Conservation (phyloP, 2,797 vertebrate genomes). For the Cyprinella venusta region DNA sequence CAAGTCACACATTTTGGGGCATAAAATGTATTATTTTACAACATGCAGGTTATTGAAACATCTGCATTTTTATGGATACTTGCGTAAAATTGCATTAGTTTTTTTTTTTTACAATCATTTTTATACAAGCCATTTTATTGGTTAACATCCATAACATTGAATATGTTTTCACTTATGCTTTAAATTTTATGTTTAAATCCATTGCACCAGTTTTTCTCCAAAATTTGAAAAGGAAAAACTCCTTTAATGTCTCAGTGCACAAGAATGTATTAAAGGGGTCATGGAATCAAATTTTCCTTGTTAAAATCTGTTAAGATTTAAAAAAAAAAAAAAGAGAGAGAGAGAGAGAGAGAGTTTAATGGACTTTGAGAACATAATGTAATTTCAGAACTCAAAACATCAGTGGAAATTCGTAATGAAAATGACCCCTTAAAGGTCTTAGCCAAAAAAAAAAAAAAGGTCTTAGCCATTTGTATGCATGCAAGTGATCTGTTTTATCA, state of each 20-base stretch:
- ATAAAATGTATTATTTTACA: too few relatives aligned
- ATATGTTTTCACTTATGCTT: background rate
- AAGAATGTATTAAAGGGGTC: background rate
- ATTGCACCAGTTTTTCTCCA: background rate
- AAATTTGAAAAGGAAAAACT: background rate
- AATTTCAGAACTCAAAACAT: constrained; percentile 9
- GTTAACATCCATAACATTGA: background rate
- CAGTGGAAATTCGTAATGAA: background rate
- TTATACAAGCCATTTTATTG: background rate
- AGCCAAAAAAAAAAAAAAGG: background rate
- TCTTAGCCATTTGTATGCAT: background rate
- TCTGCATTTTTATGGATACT: background rate
- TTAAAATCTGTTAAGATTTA: background rate
- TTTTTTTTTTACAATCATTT: background rate
- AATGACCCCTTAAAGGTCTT: background rate
- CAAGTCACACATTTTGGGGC: background rate
- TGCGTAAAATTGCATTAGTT: background rate
- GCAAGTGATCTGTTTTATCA: background rate
- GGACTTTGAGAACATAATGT: constrained; percentile 11
- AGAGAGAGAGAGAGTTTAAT: background rate
- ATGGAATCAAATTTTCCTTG: constrained; percentile 2
- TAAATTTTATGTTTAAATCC: background rate
- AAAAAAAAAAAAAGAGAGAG: too few relatives aligned
- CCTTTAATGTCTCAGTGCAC: background rate
- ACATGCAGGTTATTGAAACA: too few relatives aligned